Conservation (phyloP, 2,888 invertebrate species). For the Hartigia nigra region DNA sequence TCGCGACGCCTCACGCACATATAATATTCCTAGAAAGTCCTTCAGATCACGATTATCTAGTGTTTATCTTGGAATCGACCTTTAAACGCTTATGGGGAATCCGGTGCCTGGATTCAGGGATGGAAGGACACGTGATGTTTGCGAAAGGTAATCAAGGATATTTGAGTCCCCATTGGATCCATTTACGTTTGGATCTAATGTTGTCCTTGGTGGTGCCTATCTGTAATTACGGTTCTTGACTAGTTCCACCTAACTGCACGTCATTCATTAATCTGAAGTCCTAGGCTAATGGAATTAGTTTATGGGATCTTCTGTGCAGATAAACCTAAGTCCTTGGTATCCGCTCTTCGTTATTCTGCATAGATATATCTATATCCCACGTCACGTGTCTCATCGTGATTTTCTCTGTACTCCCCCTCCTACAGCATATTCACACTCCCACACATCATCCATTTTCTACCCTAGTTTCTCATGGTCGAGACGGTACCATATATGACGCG, state of each 20-base stretch:
- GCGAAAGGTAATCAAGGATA: conserved; percentile 1
- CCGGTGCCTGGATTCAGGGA: neutral
- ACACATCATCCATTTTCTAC: neutral
- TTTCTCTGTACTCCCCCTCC: conserved; percentile 2
- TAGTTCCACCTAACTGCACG: conserved; percentile 24
- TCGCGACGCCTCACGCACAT: neutral
- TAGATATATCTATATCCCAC: neutral
- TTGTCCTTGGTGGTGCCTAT: conserved; percentile 8
- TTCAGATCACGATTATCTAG: neutral
- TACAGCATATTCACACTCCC: conserved; percentile 2
- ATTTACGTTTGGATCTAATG: neutral
- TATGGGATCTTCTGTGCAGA: conserved; percentile 38
- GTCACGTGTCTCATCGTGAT: neutral
- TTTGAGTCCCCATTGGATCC: conserved; percentile 3
- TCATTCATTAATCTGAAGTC: conserved; percentile 41
- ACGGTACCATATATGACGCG: conserved; percentile 29
- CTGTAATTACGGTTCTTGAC: conserved; percentile 37
- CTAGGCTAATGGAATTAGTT: conserved; percentile 49
- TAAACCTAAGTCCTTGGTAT: conserved; percentile 31
- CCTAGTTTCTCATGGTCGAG: conserved; percentile 28
- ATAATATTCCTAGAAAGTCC: neutral
- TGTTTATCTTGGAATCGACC: neutral
- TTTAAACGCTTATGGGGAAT: neutral
- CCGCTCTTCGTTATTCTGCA: conserved; percentile 15
- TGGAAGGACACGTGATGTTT: neutral